These are phyloP conservation scores for Volucella inanis DNA, from an alignment of 2,888 invertebrate species.

Conservation along the genomic window DNA sequence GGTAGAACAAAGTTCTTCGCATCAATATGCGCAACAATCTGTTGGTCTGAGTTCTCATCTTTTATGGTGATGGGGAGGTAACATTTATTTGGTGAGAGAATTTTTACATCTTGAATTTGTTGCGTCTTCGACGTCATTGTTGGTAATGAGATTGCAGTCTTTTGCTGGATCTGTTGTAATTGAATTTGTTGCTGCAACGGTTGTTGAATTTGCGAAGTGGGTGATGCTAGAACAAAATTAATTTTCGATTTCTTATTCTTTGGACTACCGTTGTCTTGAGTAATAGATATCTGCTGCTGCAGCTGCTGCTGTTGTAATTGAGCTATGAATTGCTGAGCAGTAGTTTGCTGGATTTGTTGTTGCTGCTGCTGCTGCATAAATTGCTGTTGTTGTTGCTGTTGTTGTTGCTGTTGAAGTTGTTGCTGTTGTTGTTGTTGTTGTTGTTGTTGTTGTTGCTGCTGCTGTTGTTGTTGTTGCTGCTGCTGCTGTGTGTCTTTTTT, in stretches of 20 bases:
- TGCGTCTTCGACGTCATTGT: constrained; percentile 73
- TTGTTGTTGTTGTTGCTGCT: constrained; percentile 25
- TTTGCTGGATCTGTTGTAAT: constrained; percentile 71
- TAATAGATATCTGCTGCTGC: constrained; percentile 77
- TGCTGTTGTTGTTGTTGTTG: constrained; percentile 44
- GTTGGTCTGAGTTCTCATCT: constrained; percentile 82
- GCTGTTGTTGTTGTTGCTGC: constrained; percentile 71
- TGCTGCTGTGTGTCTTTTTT: constrained; percentile 72
- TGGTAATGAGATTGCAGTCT: constrained; percentile 74
- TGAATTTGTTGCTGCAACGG: constrained; percentile 71
- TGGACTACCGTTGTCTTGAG: constrained; percentile 46
- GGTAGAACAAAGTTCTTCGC: constrained; percentile 82
- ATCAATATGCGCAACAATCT: constrained; percentile 83
- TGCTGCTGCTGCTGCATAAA: constrained; percentile 78
- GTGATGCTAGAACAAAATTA: constrained; percentile 81
- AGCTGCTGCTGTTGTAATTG: constrained; percentile 61
- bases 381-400: constrained; percentile 77
- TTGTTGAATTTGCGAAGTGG: constrained; percentile 76
- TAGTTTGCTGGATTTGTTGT: constrained; percentile 75
- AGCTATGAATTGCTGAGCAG: constrained; percentile 71
- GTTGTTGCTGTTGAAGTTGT: constrained; percentile 75
- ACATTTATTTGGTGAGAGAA: constrained; percentile 81
- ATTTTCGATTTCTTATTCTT: constrained; percentile 82
- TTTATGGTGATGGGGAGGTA: constrained; percentile 82
- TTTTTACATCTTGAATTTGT: constrained; percentile 76